Evolutionary conservation across 2,888 invertebrate genomes (phyloP).

Genomic region (Noctua pronuba): DNA sequence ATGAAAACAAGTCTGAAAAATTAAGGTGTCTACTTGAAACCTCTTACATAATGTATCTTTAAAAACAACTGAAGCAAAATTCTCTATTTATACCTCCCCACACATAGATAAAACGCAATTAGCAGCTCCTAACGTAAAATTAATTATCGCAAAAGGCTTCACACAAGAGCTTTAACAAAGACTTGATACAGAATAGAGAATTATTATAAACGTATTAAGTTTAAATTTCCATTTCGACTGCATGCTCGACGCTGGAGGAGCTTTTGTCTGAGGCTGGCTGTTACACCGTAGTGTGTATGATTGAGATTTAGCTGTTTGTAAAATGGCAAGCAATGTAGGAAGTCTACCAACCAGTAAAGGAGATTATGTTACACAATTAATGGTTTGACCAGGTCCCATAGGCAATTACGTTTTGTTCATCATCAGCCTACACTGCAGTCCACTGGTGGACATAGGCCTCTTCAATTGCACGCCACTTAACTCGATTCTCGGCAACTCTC

Average conservation of each 20-base stretch:
- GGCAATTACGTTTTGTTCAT: no score
- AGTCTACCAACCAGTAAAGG: no score
- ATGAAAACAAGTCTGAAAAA: neutral
- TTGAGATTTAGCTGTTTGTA: no score
- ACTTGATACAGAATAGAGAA: conserved; percentile 43
- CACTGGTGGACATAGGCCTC: no score
- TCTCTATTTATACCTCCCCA: neutral
- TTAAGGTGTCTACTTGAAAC: neutral
- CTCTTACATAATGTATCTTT: no score
- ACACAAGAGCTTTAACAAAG: conserved; percentile 29
- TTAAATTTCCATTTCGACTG: conserved; percentile 63
- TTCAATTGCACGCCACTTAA: no score
- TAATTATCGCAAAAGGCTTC: conserved; percentile 54
- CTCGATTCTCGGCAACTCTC: no score
- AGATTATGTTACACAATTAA: no score
- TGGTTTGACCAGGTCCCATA: no score
- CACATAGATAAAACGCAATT: conserved; percentile 45
- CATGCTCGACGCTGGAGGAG: conserved; percentile 18
- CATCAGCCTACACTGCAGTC: no score
- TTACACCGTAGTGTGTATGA: conserved; percentile 34
- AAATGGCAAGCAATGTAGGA: no score
- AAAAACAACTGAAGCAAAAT: neutral
- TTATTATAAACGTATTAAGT: conserved; percentile 63
- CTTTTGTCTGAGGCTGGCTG: conserved; percentile 28
- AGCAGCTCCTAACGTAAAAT: conserved; percentile 38